These are phyloP conservation scores for Mesorhabditis sp. DNA, from an alignment of 2,888 invertebrate genomes.

Conservation along the genomic window DNA sequence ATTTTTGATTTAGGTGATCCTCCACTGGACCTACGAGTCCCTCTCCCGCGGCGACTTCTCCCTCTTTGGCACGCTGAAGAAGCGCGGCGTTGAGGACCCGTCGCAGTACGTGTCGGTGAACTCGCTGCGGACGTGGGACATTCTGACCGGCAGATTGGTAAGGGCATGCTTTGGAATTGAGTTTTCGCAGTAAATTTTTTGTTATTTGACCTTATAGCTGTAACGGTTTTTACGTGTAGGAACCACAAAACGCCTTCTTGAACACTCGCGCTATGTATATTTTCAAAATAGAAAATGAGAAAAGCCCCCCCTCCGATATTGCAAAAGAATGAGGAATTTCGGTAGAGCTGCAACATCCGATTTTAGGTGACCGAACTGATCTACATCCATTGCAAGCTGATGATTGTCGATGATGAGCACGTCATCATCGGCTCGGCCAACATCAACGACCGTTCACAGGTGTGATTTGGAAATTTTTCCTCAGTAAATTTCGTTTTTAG, in stretches of 20 bases:
- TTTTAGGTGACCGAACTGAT: conserved; percentile 79
- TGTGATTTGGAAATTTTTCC: conserved; percentile 57
- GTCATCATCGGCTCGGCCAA: conserved; percentile 96
- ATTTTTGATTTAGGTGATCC: conserved; percentile 82
- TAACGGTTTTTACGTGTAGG: too few relatives aligned
- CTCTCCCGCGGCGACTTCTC: conserved; percentile 84
- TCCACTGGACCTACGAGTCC: conserved; percentile 94
- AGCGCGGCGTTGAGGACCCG: conserved; percentile 54
- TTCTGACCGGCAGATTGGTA: conserved; percentile 59
- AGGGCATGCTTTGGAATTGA: conserved; percentile 17
- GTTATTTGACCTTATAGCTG: too few relatives aligned
- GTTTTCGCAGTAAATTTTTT: too few relatives aligned
- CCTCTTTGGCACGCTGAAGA: conserved; percentile 66
- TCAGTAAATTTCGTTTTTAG: conserved; percentile 16
- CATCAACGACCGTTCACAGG: conserved; percentile 90
- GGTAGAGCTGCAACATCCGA: too few relatives aligned
- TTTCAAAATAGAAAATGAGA: too few relatives aligned
- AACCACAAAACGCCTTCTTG: too few relatives aligned
- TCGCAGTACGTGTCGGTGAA: conserved; percentile 62
- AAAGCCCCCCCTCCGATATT: conserved; percentile 9
- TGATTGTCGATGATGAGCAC: conserved; percentile 84
- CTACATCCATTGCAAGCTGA: conserved; percentile 92
- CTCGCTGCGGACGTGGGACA: conserved; percentile 60
- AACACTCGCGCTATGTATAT: neutral
- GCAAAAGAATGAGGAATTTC: too few relatives aligned